Evolutionary conservation across 2,113 vertebrate genomes (phyloP).

Genomic region (Sus scrofa): DNA sequence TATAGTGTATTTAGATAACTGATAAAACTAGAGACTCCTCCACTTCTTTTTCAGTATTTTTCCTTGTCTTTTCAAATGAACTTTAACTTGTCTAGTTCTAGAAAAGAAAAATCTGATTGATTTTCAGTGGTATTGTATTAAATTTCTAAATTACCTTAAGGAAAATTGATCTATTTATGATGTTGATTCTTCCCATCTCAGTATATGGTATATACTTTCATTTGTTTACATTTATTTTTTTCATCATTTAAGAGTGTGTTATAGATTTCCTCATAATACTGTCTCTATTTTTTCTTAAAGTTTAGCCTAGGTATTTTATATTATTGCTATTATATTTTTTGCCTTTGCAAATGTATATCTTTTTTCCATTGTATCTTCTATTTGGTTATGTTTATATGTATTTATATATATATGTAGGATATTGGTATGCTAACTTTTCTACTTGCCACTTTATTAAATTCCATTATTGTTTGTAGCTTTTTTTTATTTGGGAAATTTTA

Average conservation of each 20-base stretch:
- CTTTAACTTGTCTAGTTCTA: background rate
- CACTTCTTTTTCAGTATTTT: background rate
- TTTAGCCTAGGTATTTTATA: background rate
- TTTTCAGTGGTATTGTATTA: background rate
- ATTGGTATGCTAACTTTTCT: background rate
- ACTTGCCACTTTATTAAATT: background rate
- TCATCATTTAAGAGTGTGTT: background rate
- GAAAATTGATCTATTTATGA: background rate
- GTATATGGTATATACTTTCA: background rate
- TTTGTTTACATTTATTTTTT: background rate
- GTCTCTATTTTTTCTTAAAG: background rate
- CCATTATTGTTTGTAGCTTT: background rate
- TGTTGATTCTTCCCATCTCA: background rate
- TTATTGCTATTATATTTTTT: background rate
- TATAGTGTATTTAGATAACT: background rate
- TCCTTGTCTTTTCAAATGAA: background rate
- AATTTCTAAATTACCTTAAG: background rate
- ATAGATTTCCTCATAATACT: background rate
- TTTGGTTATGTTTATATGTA: background rate
- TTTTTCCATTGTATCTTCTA: background rate
- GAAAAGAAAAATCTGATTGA: background rate
- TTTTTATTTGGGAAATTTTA: background rate
- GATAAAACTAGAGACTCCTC: background rate
- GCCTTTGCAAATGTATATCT: background rate
- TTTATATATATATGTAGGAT: background rate